Base-by-base conservation (phyloP, 1,140 invertebrate species). In the Ephestia elutella region DNA sequence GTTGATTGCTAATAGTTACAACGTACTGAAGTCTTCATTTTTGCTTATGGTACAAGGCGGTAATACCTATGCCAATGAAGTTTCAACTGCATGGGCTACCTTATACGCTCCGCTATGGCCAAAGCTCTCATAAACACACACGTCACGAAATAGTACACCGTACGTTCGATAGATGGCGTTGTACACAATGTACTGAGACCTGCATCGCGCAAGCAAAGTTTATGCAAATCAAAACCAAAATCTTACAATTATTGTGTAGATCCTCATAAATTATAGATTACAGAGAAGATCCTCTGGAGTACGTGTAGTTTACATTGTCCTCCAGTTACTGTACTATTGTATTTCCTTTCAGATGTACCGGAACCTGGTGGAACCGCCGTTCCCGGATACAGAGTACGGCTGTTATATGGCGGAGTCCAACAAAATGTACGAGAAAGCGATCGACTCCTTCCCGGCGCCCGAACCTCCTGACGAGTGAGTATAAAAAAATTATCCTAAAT, bases 81-180 rank as follows among this genome's bases (percentile, higher is more conserved):
- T n/a, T 92, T 98, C 55, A 97, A 96, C 89, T 95, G 96, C 71
- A 96, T 98, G 94, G 97, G 97, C 50, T 96, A 96, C 63, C 92
- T 97, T 51, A 98, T 99, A 96, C 91, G 97, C 66, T 91, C 92
- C 65, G 95, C 98, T 19, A 97, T 99, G 93, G 97, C 96, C 21
- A 91, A 93, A 65, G 94, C 96, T 28, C 89, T 99, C 5, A 97
- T 95, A 35, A 96, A 96, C 90, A 92, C 95, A 35, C 93, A 95
- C 89, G 92, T 92, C 3, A 5, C 8, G 3, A 5, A 28, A 28
- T 28, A 5, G 25, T 28, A n/a, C n/a, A n/a, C n/a, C n/a, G n/a
- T n/a, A n/a, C n/a, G n/a, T n/a, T n/a, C n/a, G n/a, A n/a, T n/a
- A n/a, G n/a, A n/a, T n/a, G n/a, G n/a, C n/a, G 21, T 7, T 25